Evolutionary conservation across 2,113 vertebrate species (phyloP).

Genomic region (Prunella fulvescens): DNA sequence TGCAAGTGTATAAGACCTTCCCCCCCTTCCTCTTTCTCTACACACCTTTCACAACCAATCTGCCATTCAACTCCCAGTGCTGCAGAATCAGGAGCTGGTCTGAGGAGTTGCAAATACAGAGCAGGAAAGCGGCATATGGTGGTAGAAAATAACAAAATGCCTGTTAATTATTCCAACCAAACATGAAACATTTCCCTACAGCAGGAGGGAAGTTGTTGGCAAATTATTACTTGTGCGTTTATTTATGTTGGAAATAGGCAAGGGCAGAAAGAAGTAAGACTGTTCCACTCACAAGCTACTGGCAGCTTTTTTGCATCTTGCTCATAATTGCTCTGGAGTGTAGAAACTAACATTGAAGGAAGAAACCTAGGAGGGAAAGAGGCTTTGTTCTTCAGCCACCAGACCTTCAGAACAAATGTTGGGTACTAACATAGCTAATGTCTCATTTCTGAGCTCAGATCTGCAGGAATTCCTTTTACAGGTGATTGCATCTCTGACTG

Average conservation of each 20-base stretch:
- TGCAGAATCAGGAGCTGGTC: neutral
- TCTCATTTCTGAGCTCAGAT: neutral
- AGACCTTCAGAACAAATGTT: neutral
- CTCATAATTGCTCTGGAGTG: neutral
- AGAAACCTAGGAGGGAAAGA: neutral
- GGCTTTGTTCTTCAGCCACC: neutral
- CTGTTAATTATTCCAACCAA: constrained; percentile 8
- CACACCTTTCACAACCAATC: neutral
- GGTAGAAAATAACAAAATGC: constrained; percentile 2
- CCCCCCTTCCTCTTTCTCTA: neutral
- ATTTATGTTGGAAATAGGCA: neutral
- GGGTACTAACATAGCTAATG: neutral
- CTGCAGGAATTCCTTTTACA: neutral
- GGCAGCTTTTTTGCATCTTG: neutral
- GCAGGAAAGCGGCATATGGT: constrained; percentile 2
- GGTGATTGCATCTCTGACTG: neutral
- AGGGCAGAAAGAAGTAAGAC: neutral
- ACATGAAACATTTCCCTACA: neutral
- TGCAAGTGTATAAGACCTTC: neutral
- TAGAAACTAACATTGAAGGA: neutral
- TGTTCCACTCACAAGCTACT: neutral
- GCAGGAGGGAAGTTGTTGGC: neutral
- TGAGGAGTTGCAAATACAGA: neutral
- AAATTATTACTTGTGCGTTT: constrained; percentile 38
- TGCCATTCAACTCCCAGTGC: neutral